phyloP scores from a whole-genome alignment of 1,140 invertebrate species.

The Trichogramma pretiosum region DNA sequence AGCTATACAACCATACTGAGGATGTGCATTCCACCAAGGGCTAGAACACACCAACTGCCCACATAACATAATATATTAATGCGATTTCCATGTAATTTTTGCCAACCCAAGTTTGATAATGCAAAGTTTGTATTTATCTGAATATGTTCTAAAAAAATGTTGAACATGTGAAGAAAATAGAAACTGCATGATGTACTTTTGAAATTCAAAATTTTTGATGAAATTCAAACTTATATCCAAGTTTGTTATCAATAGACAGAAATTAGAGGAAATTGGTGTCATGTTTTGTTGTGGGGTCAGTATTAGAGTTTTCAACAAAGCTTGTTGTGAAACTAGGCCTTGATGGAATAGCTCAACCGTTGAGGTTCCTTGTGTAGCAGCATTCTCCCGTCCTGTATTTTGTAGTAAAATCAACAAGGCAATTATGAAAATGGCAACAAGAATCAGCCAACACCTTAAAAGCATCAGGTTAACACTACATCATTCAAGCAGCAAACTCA shows the following conservation, averaged over 20 bases:
- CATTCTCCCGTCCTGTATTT: slow-evolving; percentile 43
- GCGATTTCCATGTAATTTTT: too few relatives aligned
- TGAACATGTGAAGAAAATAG: too few relatives aligned
- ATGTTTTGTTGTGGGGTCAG: slow-evolving; percentile 38
- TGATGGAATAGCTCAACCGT: slow-evolving; percentile 46
- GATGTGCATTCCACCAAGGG: slow-evolving; percentile 45
- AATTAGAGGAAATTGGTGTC: slow-evolving; percentile 29
- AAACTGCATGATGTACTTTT: slow-evolving; percentile 1
- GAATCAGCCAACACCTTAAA: slow-evolving; percentile 29
- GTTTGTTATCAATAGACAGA: too few relatives aligned
- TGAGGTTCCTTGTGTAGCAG: slow-evolving; percentile 47
- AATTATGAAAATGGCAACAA: slow-evolving; percentile 29
- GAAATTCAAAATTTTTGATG: slow-evolving; percentile 3
- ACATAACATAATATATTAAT: slow-evolving; percentile 44
- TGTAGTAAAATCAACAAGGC: slow-evolving; percentile 38
- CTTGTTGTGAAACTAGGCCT: slow-evolving; percentile 41
- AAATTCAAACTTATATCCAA: too few relatives aligned
- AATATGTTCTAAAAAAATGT: too few relatives aligned
- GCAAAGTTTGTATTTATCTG: slow-evolving; percentile 3
- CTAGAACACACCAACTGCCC: slow-evolving; percentile 44
- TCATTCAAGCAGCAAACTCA: slow-evolving; percentile 19
- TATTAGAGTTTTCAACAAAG: slow-evolving; percentile 32
- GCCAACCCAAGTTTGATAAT: slow-evolving; percentile 28
- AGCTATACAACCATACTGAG: slow-evolving; percentile 49
- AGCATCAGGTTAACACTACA: slow-evolving; percentile 23